These are phyloP conservation scores for Muraenolepis orangiensis DNA, from an alignment of 2,797 vertebrate species.

Conservation along the genomic window DNA sequence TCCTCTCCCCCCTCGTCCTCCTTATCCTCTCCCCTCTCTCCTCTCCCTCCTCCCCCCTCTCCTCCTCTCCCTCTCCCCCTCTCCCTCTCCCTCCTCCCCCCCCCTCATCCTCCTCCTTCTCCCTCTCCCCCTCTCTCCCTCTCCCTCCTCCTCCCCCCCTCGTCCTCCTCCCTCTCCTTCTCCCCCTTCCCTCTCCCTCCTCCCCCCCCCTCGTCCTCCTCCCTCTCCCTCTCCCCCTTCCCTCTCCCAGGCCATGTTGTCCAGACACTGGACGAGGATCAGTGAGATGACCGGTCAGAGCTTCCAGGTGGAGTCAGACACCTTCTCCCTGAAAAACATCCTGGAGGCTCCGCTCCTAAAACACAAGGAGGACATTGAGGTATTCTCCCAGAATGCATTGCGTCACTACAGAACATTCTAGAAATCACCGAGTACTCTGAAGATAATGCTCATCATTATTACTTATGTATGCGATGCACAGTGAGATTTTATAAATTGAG, in stretches of 20 bases:
- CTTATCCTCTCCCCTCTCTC: no score
- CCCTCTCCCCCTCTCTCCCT: background rate
- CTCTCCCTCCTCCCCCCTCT: no score
- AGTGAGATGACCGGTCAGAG: slow-evolving; percentile 70
- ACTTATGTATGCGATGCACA: background rate
- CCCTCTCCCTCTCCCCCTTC: background rate
- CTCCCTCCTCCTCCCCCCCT: background rate
- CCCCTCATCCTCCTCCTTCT: no score
- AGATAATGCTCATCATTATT: background rate
- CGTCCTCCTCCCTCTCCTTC: no score
- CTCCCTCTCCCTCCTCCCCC: no score
- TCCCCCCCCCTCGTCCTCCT: background rate
- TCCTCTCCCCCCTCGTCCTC: no score
- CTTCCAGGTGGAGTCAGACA: slow-evolving; percentile 77
- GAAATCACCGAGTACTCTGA: background rate
- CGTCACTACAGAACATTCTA: background rate
- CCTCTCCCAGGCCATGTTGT: slow-evolving; percentile 73
- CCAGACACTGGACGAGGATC: slow-evolving; percentile 79
- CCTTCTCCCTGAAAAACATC: slow-evolving; percentile 73
- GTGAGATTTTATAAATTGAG: background rate
- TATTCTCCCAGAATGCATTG: slow-evolving; percentile 33
- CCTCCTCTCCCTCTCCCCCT: background rate
- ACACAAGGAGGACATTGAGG: slow-evolving; percentile 84
- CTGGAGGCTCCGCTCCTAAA: slow-evolving; percentile 78
- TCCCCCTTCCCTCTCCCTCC: no score